Percentiles rank a stretch among this genome's conserved stretches.
Evolutionary conservation across 2,888 invertebrate genomes (phyloP).

Genomic region (Cotesia congregata): DNA sequence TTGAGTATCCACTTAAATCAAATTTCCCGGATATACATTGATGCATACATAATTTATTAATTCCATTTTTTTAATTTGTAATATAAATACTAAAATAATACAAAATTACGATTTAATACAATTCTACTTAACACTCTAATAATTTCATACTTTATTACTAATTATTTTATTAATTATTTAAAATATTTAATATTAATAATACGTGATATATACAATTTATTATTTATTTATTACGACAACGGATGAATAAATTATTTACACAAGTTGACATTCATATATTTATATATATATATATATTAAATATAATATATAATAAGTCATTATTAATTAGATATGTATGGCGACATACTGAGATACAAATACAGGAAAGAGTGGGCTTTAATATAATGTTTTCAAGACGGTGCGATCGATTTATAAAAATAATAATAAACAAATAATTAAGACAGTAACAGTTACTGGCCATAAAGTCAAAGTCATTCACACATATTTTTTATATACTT

Average conservation of each 20-base stretch:
- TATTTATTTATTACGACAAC: slow-evolving; percentile 21
- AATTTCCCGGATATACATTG: neutral
- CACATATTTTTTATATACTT: slow-evolving; percentile 40
- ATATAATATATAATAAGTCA: neutral
- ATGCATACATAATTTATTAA: slow-evolving; percentile 14
- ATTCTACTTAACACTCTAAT: slow-evolving; percentile 1
- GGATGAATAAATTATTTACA: slow-evolving; percentile 35
- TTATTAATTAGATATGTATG: slow-evolving; percentile 44
- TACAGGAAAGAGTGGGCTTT: slow-evolving; percentile 21
- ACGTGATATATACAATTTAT: slow-evolving; percentile 61
- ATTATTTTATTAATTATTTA: slow-evolving; percentile 47
- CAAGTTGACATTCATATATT: slow-evolving; percentile 33
- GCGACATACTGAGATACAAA: slow-evolving; percentile 47
- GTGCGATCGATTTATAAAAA: slow-evolving; percentile 3
- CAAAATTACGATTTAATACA: neutral
- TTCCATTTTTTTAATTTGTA: neutral
- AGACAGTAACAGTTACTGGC: slow-evolving; percentile 61
- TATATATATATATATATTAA: neutral
- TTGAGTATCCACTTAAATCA: slow-evolving; percentile 21
- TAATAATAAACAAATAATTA: slow-evolving; percentile 3
- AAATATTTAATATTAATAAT: slow-evolving; percentile 50
- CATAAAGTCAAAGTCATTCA: slow-evolving; percentile 57
- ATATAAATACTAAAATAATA: slow-evolving; percentile 6
- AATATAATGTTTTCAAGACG: slow-evolving; percentile 17
- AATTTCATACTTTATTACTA: neutral